Evolutionary conservation across 2,113 vertebrate genomes (phyloP), one percentile per base, ranked within the genome.

Genomic region (Esox niger): DNA sequence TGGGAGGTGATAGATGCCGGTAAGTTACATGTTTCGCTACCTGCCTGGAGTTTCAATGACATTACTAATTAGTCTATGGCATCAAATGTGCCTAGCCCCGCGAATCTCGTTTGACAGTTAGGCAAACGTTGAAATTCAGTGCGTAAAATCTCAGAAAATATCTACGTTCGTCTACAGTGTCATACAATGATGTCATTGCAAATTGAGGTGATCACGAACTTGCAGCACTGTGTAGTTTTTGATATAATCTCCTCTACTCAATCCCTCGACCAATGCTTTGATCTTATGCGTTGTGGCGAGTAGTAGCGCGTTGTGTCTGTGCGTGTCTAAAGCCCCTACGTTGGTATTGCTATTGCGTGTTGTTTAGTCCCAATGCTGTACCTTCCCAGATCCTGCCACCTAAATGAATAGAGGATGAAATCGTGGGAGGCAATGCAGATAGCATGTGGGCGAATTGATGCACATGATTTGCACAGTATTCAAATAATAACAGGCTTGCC

Each of bases 361-460:
- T 27, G 55, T 27, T 13, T 15, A 2, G 15, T 4, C 38, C 6
- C 21, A 21, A 11, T 57, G 17, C 27, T 26, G 15, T 27, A 57
- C 13, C 27, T 27, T 27, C 25, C 25, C 55, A 25, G 17, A 52
- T n/a, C 47, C 21, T n/a, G 21, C 27, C 26, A 15, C 26, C 55
- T 57, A 17, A 57, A 57, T 29, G 27, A 57, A 57, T n/a, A n/a
- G 38, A 43, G 38, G 38, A 43, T 10, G 38, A 43, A 43, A 17
- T 15, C 38, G 5, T 43, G 38, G 38, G 55, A 57, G 25, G 27
- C 26, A 57, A 29, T 27, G 55, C 55, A 27, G 25, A 57, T 27
- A 57, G n/a, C n/a, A 57, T 29, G 55, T 57, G 55, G 55, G 55
- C 55, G 55, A 57, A 43, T 17, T 27, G 27, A 57, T 57, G 27